These are phyloP conservation scores for Anoncus sp. DNA, from an alignment of 2,888 invertebrate species.

Conservation along the genomic window DNA sequence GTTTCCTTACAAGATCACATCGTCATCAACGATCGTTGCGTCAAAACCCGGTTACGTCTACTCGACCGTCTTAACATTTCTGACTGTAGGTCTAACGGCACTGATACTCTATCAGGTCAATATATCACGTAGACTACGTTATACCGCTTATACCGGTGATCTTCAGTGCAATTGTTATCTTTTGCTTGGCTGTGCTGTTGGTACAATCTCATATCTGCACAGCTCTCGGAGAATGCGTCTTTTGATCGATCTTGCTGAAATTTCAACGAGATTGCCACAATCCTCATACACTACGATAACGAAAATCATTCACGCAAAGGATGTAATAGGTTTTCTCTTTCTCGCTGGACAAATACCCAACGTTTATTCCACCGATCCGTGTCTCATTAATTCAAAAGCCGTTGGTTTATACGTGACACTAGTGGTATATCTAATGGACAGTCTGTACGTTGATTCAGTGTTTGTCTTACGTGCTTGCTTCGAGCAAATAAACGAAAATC, in stretches of 20 bases:
- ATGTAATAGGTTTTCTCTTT: conserved; percentile 67
- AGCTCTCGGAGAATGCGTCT: conserved; percentile 58
- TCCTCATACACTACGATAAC: conserved; percentile 63
- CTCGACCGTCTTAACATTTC: conserved; percentile 57
- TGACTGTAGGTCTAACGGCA: conserved; percentile 3
- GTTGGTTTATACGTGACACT: conserved; percentile 62
- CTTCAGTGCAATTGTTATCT: conserved; percentile 72
- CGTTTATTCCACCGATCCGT: conserved; percentile 1
- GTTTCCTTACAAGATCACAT: conserved; percentile 69
- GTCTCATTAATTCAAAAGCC: conserved; percentile 43
- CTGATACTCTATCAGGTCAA: conserved; percentile 65
- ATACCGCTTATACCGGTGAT: conserved; percentile 64
- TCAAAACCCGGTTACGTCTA: conserved; percentile 60
- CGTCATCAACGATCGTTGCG: conserved; percentile 55
- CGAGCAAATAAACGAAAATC: conserved; percentile 68
- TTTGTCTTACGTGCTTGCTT: conserved; percentile 72
- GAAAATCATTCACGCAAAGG: conserved; percentile 67
- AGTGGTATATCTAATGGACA: conserved; percentile 65
- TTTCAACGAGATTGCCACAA: conserved; percentile 65
- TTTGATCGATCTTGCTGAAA: conserved; percentile 59
- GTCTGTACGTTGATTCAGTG: conserved; percentile 72
- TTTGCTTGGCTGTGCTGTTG: conserved; percentile 62
- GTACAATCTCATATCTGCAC: conserved; percentile 57
- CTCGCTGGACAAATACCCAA: conserved; percentile 59
- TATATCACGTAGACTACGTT: conserved; percentile 52